A percentile compares a stretch with the other conserved stretches of the same genome.
Conservation (phyloP, 2,888 invertebrate genomes). For the Miltochrista miniata region DNA sequence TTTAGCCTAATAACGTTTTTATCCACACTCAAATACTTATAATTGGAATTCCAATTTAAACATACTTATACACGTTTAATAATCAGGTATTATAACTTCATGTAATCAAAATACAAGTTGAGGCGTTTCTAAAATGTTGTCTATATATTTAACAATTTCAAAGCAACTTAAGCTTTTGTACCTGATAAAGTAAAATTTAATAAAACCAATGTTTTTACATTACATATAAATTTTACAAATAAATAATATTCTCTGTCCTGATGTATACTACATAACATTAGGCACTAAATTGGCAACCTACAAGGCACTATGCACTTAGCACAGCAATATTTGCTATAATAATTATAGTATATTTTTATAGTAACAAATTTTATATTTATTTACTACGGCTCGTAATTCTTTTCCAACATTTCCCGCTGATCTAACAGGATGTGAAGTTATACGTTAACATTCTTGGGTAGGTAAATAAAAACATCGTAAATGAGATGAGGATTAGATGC, state of each 20-base stretch:
- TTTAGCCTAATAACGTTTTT: slow-evolving; percentile 58
- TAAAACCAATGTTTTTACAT: slow-evolving; percentile 16
- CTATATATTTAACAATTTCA: slow-evolving; percentile 8
- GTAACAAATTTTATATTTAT: slow-evolving; percentile 54
- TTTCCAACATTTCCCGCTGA: not conserved
- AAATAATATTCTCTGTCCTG: slow-evolving; percentile 51
- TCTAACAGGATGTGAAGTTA: no score
- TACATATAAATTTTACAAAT: slow-evolving; percentile 35
- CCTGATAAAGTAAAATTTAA: slow-evolving; percentile 15
- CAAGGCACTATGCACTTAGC: slow-evolving; percentile 84
- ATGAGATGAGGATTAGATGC: no score
- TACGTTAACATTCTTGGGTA: no score
- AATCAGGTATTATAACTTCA: not conserved
- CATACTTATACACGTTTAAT: slow-evolving; percentile 5
- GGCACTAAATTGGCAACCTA: slow-evolving; percentile 85
- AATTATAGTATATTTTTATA: slow-evolving; percentile 50
- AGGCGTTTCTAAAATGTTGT: slow-evolving; percentile 10
- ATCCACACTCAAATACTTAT: slow-evolving; percentile 37
- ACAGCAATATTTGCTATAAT: slow-evolving; percentile 77
- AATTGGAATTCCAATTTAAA: slow-evolving; percentile 19
- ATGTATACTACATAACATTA: slow-evolving; percentile 68
- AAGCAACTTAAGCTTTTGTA: slow-evolving; percentile 24
- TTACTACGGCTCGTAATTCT: slow-evolving; percentile 39
- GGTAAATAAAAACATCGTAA: no score
- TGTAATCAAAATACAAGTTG: slow-evolving; percentile 7